phyloP scores from a whole-genome alignment of 1,140 invertebrate genomes.

The Nautilus pompilius region DNA sequence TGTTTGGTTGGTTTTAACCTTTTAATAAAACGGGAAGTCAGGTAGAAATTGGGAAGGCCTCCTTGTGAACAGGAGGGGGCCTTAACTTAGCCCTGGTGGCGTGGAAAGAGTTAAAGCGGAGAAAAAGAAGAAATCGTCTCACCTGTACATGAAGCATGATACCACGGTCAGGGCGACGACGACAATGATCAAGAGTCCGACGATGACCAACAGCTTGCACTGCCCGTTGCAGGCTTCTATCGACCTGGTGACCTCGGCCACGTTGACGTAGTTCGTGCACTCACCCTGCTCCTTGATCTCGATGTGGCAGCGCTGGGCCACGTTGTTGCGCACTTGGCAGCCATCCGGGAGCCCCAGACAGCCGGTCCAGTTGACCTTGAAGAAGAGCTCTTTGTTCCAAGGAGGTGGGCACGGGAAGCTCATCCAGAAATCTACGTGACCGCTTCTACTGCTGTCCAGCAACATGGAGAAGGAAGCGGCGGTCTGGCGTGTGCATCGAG shows the following conservation, averaged over 20 bases:
- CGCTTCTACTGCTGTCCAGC: no score
- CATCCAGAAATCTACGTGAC: slow-evolving; percentile 8
- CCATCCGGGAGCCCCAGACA: slow-evolving; percentile 3
- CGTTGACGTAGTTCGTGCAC: background rate
- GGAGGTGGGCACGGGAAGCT: slow-evolving; percentile 12
- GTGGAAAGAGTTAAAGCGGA: background rate
- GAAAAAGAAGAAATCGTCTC: background rate
- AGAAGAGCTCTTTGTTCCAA: slow-evolving; percentile 12
- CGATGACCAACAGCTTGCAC: background rate
- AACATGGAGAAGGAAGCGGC: no score
- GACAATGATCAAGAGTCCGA: background rate
- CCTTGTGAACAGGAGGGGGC: no score
- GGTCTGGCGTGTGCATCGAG: no score
- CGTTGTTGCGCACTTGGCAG: background rate
- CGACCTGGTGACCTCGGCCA: background rate
- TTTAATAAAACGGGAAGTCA: no score
- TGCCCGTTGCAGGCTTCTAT: background rate
- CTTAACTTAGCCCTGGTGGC: no score
- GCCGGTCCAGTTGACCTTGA: slow-evolving; percentile 9
- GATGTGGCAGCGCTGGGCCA: slow-evolving; percentile 1
- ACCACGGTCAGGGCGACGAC: background rate
- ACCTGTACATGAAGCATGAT: background rate
- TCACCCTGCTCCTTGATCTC: background rate
- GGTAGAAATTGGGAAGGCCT: no score
- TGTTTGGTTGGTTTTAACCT: no score